Evolutionary conservation across 2,888 invertebrate genomes (phyloP).

Genomic region (Pandemis heparana): DNA sequence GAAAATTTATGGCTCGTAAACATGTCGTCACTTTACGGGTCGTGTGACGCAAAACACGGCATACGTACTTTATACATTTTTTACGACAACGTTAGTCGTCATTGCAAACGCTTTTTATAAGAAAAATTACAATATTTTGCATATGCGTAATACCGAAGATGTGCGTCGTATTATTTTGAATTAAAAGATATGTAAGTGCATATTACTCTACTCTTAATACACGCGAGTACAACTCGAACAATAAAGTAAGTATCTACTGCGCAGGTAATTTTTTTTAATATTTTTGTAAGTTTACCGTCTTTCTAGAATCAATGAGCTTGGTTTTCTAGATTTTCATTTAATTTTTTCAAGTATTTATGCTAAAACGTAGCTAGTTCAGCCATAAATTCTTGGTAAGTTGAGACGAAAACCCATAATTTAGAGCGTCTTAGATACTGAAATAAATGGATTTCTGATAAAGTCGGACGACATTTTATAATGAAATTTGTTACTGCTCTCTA

Average conservation of each 20-base stretch:
- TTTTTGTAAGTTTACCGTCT: not conserved
- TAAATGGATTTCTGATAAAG: constrained; percentile 12
- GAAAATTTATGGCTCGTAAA: constrained; percentile 73
- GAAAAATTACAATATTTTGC: constrained; percentile 42
- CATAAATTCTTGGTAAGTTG: constrained; percentile 3
- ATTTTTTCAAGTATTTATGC: not conserved
- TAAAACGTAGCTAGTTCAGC: not conserved
- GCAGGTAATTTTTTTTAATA: no score
- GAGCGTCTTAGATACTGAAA: constrained; percentile 6
- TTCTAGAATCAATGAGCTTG: not conserved
- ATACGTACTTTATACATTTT: constrained; percentile 54
- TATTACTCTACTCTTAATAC: no score
- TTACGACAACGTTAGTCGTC: constrained; percentile 49
- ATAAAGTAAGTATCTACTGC: no score
- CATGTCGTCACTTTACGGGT: constrained; percentile 68
- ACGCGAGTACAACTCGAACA: no score
- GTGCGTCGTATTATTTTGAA: not conserved
- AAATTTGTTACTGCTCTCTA: constrained; percentile 9
- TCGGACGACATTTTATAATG: constrained; percentile 1
- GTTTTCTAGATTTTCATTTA: not conserved
- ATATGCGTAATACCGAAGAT: not conserved
- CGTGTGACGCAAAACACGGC: constrained; percentile 61
- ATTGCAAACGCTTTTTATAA: constrained; percentile 41
- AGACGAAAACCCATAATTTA: constrained; percentile 10
- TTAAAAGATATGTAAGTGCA: not conserved